Base-by-base conservation (phyloP, 2,888 invertebrate species). In the Steinernema scapterisci region DNA sequence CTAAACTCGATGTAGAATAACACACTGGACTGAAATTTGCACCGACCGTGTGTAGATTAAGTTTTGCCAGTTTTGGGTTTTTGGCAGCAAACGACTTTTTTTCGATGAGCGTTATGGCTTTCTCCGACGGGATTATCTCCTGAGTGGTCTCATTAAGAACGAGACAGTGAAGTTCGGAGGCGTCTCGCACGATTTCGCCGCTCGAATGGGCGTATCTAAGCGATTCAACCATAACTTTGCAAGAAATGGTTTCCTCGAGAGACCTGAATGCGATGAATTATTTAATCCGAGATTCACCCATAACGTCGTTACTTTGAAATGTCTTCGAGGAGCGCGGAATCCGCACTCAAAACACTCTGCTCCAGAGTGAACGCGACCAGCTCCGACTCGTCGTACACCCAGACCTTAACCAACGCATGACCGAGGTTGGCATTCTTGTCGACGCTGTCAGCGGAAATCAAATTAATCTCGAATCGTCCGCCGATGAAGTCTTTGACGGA, bases 401-500 rank as follows among this genome's bases (percentile, higher is more conserved):
- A 31, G 16, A 63, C 63, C 63, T 31, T 27, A 3, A 63, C 63
- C 16, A 16, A 9, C 31, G 63, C 27, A 25, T 63, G 63, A 7
- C 38, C 63, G 7, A 63, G 31, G 38, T 63, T 63, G 6, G 63
- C 63, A 16, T 63, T 63, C 31, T 63, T 63, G 31, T 63, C 63
- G 27, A 27, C 63, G 31, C 63, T 63, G 25, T 63, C 63, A 2
- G 63, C 63, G 16, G 63, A 63, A 21, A 63, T 19, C 27, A 63
- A 31, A 38, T 25, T 25, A 27, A 63, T 31, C 5, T 63, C 31
- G 63, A 63, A 25, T 13, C 63, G 2, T 1, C 63, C 63, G 13
- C 63, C 63, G 38, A 63, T 31, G 31, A 63, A 63, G 63, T 63
- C 63, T 31, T 63, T 63, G 16, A 63, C 63, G 9, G 63, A 63